These are phyloP conservation scores for Creontiades dilutus DNA, from an alignment of 2,888 invertebrate species.

Conservation along the genomic window DNA sequence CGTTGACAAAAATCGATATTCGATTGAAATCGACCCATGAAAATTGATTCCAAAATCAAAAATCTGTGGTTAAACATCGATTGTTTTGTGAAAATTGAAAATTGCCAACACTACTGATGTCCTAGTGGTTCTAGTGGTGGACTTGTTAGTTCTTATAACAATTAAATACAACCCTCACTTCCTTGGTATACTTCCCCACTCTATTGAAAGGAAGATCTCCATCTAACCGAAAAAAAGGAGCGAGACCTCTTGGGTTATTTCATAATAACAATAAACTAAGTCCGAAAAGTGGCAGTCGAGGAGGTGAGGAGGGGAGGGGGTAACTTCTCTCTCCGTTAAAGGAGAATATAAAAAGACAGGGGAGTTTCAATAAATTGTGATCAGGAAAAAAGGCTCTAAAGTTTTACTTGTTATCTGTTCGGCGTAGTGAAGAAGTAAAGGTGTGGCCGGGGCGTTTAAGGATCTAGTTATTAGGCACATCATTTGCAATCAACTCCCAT, in stretches of 20 bases:
- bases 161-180: too few species aligned
- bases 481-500: constrained; percentile 73
- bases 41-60: too few species aligned
- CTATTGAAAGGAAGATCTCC: constrained; percentile 42
- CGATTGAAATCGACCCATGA: too few species aligned
- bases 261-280: constrained; percentile 74
- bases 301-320: constrained; percentile 7
- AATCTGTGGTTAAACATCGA: too few species aligned
- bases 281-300: not conserved
- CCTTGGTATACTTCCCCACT: too few species aligned
- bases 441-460: constrained; percentile 60
- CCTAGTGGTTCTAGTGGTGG: too few species aligned
- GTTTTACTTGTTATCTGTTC: constrained; percentile 73
- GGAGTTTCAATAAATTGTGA: constrained; percentile 72
- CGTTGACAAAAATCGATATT: too few species aligned
- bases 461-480: constrained; percentile 73
- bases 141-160: too few species aligned
- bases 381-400: constrained; percentile 62
- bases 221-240: not conserved
- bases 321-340: not conserved
- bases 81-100: too few species aligned
- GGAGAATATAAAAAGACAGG: constrained; percentile 58
- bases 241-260: constrained; percentile 62
- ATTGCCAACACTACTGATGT: too few species aligned
- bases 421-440: constrained; percentile 28